Evolutionary conservation across 2,888 invertebrate species (phyloP).

Genomic region (Cephus spinipes): DNA sequence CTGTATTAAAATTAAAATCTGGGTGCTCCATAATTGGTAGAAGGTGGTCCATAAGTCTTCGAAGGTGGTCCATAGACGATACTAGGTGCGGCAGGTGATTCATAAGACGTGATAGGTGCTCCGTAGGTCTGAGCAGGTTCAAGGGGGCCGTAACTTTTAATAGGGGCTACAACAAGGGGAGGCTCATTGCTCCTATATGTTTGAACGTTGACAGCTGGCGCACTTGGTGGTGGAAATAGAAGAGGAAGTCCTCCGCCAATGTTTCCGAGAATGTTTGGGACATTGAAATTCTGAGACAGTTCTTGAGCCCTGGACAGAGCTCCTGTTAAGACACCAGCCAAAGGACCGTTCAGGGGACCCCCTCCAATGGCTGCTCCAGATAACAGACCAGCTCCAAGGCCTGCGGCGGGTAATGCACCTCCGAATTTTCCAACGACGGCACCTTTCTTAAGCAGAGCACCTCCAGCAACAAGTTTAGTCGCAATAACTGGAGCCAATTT

Average conservation of each 20-base stretch:
- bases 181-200: slow-evolving; percentile 28
- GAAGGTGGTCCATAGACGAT: slow-evolving; percentile 10
- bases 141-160: slow-evolving; percentile 25
- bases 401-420: slow-evolving; percentile 41
- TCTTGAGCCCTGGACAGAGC: slow-evolving; percentile 13
- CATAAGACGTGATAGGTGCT: slow-evolving; percentile 26
- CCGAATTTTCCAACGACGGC: neutral
- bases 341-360: too few species aligned
- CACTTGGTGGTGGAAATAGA: neutral
- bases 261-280: neutral
- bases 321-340: neutral
- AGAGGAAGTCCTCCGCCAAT: neutral
- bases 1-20: neutral
- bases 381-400: slow-evolving; percentile 50
- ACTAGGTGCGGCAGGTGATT: slow-evolving; percentile 17
- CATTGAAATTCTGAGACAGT: neutral
- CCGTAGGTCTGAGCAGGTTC: slow-evolving; percentile 2
- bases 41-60: slow-evolving; percentile 14
- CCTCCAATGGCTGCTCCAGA: slow-evolving; percentile 25
- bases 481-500: slow-evolving; percentile 17
- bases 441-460: neutral
- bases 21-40: slow-evolving; percentile 1
- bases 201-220: slow-evolving; percentile 11
- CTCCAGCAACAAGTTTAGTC: slow-evolving; percentile 7
- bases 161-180: slow-evolving; percentile 35